Percentiles rank a stretch among this genome's conserved stretches.
Evolutionary conservation across 2,113 vertebrate genomes (phyloP).

Genomic region (Petromus typicus): DNA sequence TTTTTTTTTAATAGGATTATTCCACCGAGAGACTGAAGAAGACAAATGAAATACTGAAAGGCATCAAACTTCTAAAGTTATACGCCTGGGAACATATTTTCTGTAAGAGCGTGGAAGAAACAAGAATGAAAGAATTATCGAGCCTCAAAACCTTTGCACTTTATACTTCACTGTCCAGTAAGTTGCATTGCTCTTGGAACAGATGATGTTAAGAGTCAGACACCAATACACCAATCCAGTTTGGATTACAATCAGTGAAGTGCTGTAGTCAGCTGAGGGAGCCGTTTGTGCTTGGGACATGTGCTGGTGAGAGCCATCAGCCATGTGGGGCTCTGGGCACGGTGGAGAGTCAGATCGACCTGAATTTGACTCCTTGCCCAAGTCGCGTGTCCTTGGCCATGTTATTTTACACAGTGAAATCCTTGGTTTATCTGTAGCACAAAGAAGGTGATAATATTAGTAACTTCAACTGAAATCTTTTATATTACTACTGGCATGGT

Average conservation of each 20-base stretch:
- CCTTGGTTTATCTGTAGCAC: neutral
- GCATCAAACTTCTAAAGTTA: conserved; percentile 97
- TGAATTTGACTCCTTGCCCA: neutral
- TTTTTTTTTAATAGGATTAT: conserved; percentile 91
- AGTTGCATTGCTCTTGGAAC: conserved; percentile 61
- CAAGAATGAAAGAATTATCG: conserved; percentile 93
- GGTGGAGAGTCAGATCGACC: neutral
- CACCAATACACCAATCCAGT: neutral
- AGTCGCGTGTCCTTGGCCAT: neutral
- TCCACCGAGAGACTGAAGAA: conserved; percentile 98
- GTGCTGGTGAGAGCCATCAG: neutral
- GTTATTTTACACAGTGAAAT: neutral
- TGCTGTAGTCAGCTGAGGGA: neutral
- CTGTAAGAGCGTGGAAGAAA: conserved; percentile 95
- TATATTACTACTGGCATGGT: neutral
- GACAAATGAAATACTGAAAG: conserved; percentile 97
- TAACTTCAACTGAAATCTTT: neutral
- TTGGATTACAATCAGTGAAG: neutral
- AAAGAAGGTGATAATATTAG: neutral
- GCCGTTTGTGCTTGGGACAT: neutral
- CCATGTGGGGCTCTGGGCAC: neutral
- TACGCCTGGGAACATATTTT: conserved; percentile 99
- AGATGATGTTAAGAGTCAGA: neutral
- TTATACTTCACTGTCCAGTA: conserved; percentile 94
- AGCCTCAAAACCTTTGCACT: conserved; percentile 94